Percentiles rank a stretch among this genome's conserved stretches.
phyloP scores from a whole-genome alignment of 53 echinoderm and acorn worm genomes.

The Apostichopus leukothele region DNA sequence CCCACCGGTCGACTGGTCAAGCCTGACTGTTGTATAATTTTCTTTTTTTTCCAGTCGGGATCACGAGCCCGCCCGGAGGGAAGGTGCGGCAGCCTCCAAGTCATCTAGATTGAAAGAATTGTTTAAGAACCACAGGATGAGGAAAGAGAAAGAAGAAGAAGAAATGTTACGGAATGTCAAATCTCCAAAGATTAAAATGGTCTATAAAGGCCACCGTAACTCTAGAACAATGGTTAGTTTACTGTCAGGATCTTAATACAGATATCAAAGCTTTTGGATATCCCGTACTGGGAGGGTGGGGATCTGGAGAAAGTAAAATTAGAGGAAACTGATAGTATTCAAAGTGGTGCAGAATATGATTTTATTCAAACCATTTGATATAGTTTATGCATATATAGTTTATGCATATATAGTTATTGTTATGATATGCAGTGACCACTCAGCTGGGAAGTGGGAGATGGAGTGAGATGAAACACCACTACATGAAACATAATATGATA shows the following conservation, averaged over 20 bases:
- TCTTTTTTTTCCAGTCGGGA: slow-evolving; percentile 22
- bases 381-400: too few relatives aligned
- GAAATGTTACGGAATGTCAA: slow-evolving; percentile 74
- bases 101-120: slow-evolving; percentile 71
- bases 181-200: slow-evolving; percentile 77
- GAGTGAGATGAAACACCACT: too few relatives aligned
- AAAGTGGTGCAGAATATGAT: too few relatives aligned
- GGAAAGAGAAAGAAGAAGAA: slow-evolving; percentile 73
- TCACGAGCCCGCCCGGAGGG: slow-evolving; percentile 29
- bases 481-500: too few relatives aligned
- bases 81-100: slow-evolving; percentile 46
- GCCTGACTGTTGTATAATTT: too few relatives aligned
- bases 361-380: too few relatives aligned
- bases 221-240: slow-evolving; percentile 92
- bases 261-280: background rate
- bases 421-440: too few relatives aligned
- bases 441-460: too few relatives aligned
- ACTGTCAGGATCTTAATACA: too few relatives aligned
- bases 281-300: background rate
- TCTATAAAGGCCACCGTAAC: slow-evolving; percentile 94
- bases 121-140: slow-evolving; percentile 63
- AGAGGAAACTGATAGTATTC: background rate
- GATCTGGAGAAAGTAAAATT: background rate
- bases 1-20: too few relatives aligned
- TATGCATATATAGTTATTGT: too few relatives aligned